Evolutionary conservation across 1,140 invertebrate genomes (phyloP), one percentile per base, ranked within the genome.

Genomic region (Euura saliciscinereae): DNA sequence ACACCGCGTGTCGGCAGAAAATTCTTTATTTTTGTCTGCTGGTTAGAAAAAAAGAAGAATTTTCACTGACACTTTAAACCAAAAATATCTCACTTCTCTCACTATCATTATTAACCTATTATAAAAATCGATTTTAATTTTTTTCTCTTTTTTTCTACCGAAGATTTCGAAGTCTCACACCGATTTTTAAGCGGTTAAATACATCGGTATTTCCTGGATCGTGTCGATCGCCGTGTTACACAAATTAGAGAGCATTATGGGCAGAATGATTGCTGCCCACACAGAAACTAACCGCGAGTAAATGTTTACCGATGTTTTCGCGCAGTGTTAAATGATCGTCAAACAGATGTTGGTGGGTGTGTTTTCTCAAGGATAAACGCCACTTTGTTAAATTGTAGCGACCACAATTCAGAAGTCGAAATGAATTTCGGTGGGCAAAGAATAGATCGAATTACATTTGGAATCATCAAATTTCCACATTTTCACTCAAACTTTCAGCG

Each of bases 11-110:
- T 59, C 51, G 51, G 51, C 51, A 59, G 51, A 59, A 11, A 5
- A 46, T 76, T 64, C 65, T 75, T 75, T 75, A 76, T 76, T 76
- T 76, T 28, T 65, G 75, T 76, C 71, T 76, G 45, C 46, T 7
- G 28, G 28, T 0, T 28, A 28, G 28, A 28, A 28, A 28, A 28
- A 28, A 28, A 28, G 28, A 28, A 28, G 28, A 28, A 28, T 28
- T 59, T 59, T 59, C 51, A 59, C 51, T 70, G 66, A 69, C 65
- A 45, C 46, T 66, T 70, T 44, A 67, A 28, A 68, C 75, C 73
- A 75, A 77, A 75, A 77, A 77, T 77, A 77, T 44, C 44, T 69
- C 44, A 73, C 28, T 77, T 71, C 44, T 46, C 64, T 68, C 45
- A 45, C 65, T 28, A 28, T 28, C 28, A 1, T 28, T 28, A 28